Base-by-base conservation (phyloP, 2,797 vertebrate species). In the Notolepis coatsorum region DNA sequence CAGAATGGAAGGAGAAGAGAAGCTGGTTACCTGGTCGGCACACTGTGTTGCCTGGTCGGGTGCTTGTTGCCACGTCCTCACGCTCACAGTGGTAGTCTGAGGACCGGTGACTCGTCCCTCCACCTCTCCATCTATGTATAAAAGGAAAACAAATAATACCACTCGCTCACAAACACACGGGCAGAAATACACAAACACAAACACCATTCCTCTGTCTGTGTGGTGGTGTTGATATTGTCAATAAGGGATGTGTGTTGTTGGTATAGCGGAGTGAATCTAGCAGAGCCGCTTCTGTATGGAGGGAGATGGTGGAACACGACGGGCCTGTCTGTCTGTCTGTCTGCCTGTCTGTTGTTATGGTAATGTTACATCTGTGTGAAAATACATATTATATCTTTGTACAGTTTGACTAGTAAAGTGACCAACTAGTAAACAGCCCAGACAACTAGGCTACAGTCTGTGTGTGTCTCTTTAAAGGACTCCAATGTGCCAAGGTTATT, bases 211-310 rank as follows among this genome's bases (percentile, higher is more conserved):
- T 53, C 49, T 37, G 45, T 66, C 74, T 47, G 48, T 52, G 18
- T 54, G 55, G 51, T 41, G 37, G 8, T 86, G 79, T 88, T 91
- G 89, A 89, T 80, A 88, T 37, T 83, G 86, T 87, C 86, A 89
- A 88, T 81, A 90, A 81, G 50, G 51, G 73, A 80, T 48, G 38
- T 2, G 50, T 53, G 73, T 79, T 48, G 38, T 2, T 75, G 70
- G 58, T 62, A 68, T 47, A 30, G 66, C 18, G 61, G 71, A 72
- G 83, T 63, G 62, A 77, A 27, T 60, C 13, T 28, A 31, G 47
- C 66, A 54, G 41, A 75, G 63, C 61, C 55, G 55, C 76, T 85
- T 60, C 39, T 71, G 52, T 67, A 28, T n/a, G n/a, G n/a, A n/a
- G n/a, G 59, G 75, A 79, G 79, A 66, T 21, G 3, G 2, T 21